Evolutionary conservation across 1,140 invertebrate genomes (phyloP).

Genomic region (Tyrophagus putrescentiae): DNA sequence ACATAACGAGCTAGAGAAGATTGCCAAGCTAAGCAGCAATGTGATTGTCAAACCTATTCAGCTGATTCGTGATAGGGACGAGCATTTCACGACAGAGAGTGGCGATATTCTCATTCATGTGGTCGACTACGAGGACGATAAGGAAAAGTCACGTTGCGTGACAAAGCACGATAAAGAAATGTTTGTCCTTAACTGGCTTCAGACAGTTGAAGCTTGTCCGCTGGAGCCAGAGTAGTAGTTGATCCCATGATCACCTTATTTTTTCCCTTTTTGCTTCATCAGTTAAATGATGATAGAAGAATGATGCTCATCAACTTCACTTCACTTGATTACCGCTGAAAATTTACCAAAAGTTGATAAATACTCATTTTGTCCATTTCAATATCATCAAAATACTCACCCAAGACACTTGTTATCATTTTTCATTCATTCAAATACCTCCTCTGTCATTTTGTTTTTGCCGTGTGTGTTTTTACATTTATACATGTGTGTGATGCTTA

Average conservation of each 20-base stretch:
- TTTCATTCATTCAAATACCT: not conserved
- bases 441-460: not conserved
- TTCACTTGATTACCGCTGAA: not conserved
- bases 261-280: not conserved
- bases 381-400: too few species aligned
- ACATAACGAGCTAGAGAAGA: constrained; percentile 52
- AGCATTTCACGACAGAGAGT: not conserved
- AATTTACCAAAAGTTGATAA: not conserved
- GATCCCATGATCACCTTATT: not conserved
- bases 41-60: constrained; percentile 52
- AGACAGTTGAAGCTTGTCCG: constrained; percentile 47
- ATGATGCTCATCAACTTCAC: not conserved
- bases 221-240: not conserved
- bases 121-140: constrained; percentile 49
- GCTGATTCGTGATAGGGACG: not conserved
- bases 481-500: constrained; percentile 14
- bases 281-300: not conserved
- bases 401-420: not conserved
- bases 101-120: constrained; percentile 10
- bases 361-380: not conserved
- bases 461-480: not conserved
- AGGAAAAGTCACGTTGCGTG: constrained; percentile 60
- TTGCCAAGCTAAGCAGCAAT: constrained; percentile 52
- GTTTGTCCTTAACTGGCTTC: constrained; percentile 83
- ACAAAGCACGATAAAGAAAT: constrained; percentile 75